These are phyloP conservation scores for Heliconius erato DNA, from an alignment of 2,888 invertebrate species.

Conservation along the genomic window DNA sequence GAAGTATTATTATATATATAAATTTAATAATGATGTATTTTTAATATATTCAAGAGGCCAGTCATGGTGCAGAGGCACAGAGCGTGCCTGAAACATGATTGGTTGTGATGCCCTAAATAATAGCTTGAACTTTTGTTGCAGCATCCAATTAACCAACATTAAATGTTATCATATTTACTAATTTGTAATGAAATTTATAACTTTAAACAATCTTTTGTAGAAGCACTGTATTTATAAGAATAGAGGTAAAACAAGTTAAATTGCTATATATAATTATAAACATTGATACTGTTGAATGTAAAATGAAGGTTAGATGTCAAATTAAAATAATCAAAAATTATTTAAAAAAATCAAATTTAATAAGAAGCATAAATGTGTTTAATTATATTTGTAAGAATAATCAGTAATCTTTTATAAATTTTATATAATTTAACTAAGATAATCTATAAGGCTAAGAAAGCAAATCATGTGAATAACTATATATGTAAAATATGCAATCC, in stretches of 20 bases:
- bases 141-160: slow-evolving; percentile 1
- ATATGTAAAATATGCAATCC: slow-evolving; percentile 19
- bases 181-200: not conserved
- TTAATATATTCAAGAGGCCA: not conserved
- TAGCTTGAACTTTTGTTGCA: not conserved
- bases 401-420: not conserved
- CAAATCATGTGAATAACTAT: slow-evolving; percentile 9
- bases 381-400: not conserved
- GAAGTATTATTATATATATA: too few species aligned
- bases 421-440: not conserved
- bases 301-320: slow-evolving; percentile 29
- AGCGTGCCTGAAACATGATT: too few species aligned
- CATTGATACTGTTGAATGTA: slow-evolving; percentile 12
- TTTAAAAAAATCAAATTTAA: not conserved
- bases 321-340: not conserved
- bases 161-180: not conserved
- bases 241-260: not conserved
- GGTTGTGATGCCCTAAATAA: not conserved
- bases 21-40: too few species aligned
- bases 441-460: slow-evolving; percentile 61
- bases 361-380: not conserved
- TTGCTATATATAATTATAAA: slow-evolving; percentile 17
- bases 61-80: too few species aligned
- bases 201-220: not conserved
- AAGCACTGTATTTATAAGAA: not conserved